Evolutionary conservation across 2,888 invertebrate genomes (phyloP).

Genomic region (Zhengitettix transpicula): DNA sequence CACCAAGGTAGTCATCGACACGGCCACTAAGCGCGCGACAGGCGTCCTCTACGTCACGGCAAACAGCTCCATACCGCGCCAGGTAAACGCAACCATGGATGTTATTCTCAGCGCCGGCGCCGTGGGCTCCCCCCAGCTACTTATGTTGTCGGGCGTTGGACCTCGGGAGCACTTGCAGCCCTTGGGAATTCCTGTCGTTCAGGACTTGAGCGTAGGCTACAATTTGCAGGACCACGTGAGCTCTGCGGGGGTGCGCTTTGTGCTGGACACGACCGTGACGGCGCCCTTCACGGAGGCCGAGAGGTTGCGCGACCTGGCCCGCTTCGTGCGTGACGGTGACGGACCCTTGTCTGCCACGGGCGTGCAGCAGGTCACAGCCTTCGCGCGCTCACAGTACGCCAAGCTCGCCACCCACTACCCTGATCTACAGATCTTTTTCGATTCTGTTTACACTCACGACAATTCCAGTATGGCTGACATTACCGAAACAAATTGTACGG

Average conservation of each 20-base stretch:
- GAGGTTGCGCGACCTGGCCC: constrained; percentile 20
- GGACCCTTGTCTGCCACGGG: constrained; percentile 28
- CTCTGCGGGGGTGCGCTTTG: constrained; percentile 46
- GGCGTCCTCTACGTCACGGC: constrained; percentile 67
- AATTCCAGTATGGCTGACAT: background rate
- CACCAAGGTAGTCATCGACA: constrained; percentile 32
- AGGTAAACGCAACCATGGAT: constrained; percentile 64
- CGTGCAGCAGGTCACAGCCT: constrained; percentile 14
- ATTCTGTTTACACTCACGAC: background rate
- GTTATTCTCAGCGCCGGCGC: constrained; percentile 74
- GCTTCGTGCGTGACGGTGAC: constrained; percentile 22
- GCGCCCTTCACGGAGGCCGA: background rate
- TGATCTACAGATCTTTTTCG: constrained; percentile 13
- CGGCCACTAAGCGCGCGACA: constrained; percentile 41
- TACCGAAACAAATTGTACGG: constrained; percentile 7
- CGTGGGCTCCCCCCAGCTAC: constrained; percentile 80
- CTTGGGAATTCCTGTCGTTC: constrained; percentile 59
- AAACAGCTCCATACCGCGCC: constrained; percentile 33
- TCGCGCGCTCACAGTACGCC: constrained; percentile 5
- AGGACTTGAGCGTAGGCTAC: constrained; percentile 66
- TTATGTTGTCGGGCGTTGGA: constrained; percentile 84
- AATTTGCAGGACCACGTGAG: constrained; percentile 86
- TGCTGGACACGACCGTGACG: background rate
- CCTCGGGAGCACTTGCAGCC: constrained; percentile 53
- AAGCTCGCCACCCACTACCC: constrained; percentile 6